A percentile compares a stretch with the other conserved stretches of the same genome.
phyloP scores from a whole-genome alignment of 2,113 vertebrate genomes.

The Lophotis ruficrista region DNA sequence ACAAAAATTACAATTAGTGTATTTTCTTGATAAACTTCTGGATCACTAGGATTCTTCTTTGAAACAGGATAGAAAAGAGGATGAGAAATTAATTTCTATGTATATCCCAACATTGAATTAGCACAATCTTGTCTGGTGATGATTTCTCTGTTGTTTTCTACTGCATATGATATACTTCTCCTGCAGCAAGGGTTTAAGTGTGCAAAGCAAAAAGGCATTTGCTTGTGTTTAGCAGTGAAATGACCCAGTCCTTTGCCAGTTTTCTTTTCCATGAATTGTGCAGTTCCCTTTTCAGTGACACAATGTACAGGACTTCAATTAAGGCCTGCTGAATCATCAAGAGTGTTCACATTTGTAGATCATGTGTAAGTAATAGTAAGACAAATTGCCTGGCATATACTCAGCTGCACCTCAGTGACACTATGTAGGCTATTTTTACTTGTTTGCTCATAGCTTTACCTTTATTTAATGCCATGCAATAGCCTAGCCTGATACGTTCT shows the following conservation, averaged over 20 bases:
- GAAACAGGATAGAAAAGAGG: background rate
- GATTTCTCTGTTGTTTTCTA: background rate
- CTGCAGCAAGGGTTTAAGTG: background rate
- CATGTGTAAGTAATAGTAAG: background rate
- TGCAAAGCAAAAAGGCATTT: background rate
- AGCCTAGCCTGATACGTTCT: background rate
- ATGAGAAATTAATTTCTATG: background rate
- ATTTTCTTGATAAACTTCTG: background rate
- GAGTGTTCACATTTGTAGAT: background rate
- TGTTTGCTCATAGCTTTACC: background rate
- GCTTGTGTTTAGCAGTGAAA: background rate
- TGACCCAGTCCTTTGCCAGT: background rate
- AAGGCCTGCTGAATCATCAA: background rate
- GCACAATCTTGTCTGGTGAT: background rate
- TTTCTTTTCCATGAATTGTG: background rate
- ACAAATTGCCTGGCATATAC: background rate
- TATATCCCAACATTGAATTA: background rate
- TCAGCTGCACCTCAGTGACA: background rate
- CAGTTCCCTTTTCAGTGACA: background rate
- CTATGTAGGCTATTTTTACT: background rate
- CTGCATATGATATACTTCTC: rapidly evolving
- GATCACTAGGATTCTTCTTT: background rate
- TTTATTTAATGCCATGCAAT: background rate
- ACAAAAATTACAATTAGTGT: background rate
- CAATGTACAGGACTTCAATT: background rate